A percentile compares a stretch with the other conserved stretches of the same genome.
These are phyloP conservation scores for Brachypalpus laphriformis DNA, from an alignment of 2,888 invertebrate species.

Conservation along the genomic window DNA sequence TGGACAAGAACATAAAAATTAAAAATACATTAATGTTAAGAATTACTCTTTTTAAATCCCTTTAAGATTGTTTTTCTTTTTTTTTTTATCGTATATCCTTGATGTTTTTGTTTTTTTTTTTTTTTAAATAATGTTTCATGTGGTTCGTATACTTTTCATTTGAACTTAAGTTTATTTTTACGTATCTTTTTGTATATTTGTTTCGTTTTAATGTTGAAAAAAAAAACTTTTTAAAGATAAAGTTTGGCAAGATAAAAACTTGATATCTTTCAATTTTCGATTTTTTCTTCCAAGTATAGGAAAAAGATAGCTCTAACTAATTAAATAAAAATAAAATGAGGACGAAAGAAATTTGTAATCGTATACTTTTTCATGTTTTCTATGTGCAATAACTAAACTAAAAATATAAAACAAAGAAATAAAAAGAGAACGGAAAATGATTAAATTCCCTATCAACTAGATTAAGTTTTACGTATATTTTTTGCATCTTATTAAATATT, in stretches of 20 bases:
- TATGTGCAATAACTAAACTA: slow-evolving; percentile 66
- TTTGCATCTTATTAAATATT: slow-evolving; percentile 72
- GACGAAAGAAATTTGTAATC: slow-evolving; percentile 72
- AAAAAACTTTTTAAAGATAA: slow-evolving; percentile 50
- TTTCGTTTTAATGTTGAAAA: slow-evolving; percentile 48
- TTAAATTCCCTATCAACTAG: slow-evolving; percentile 66
- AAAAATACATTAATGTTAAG: slow-evolving; percentile 71
- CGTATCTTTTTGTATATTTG: slow-evolving; percentile 71
- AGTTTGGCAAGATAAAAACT: slow-evolving; percentile 73
- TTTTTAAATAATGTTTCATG: slow-evolving; percentile 73
- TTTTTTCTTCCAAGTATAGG: slow-evolving; percentile 48
- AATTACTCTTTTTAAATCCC: slow-evolving; percentile 76
- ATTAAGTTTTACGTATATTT: slow-evolving; percentile 72
- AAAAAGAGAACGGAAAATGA: slow-evolving; percentile 53
- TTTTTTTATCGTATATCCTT: slow-evolving; percentile 79
- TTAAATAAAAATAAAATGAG: slow-evolving; percentile 64
- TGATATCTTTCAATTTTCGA: slow-evolving; percentile 44
- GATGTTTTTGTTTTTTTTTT: slow-evolving; percentile 74
- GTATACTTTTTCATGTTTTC: slow-evolving; percentile 65
- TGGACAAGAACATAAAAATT: slow-evolving; percentile 65
- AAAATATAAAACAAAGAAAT: slow-evolving; percentile 55
- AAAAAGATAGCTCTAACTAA: slow-evolving; percentile 60
- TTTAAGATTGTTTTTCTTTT: slow-evolving; percentile 71
- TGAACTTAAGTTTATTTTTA: slow-evolving; percentile 82
- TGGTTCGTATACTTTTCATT: slow-evolving; percentile 83